Base-by-base conservation (phyloP, 1,140 invertebrate genomes). In the Frieseomelitta varia region DNA sequence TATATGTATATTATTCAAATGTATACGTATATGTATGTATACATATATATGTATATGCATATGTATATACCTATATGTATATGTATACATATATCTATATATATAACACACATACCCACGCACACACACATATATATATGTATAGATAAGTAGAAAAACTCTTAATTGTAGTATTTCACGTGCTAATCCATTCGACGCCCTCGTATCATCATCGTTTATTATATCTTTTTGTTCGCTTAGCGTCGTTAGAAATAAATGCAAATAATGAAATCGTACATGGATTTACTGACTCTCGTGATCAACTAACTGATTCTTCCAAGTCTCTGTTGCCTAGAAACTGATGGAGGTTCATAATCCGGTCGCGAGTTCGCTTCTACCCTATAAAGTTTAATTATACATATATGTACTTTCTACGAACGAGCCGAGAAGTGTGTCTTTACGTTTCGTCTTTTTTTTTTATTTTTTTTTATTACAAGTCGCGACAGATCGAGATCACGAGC, bases 71-170 rank as follows among this genome's bases (percentile, higher is more conserved):
- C 69, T 63, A 86, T 89, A 51, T 87, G 84, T 87, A 65, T 47
- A 21, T n/a, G 15, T 76, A 82, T 77, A 67, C 15, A 21, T 58
- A 58, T 10, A 21, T 21, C 8, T 8, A 3, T n/a, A 27, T 74
- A 58, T 58, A 74, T 30, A 69, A 82, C 72, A 82, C 76, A 61
- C 53, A 27, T 27, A 51, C 34, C 30, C 47, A 39, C 65, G 47
- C 73, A 55, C 86, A 87, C 86, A 53, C n/a, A 53, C 10, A 53
- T 53, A 76, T 88, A 90, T 91, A 81, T 90, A 91, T 92, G 84
- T 90, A 92, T 93, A 93, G 91, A 92, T 93, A 93, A 93, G 93
- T 93, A 94, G 92, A 94, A 94, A 94, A 94, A 93, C 83, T 75
- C 71, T 81, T 85, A 67, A 81, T 84, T 79, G 85, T 92, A 81